Percentiles rank a stretch among this genome's conserved stretches.
These are phyloP conservation scores for Cheilosia soror DNA, from an alignment of 2,888 invertebrate species.

Conservation along the genomic window DNA sequence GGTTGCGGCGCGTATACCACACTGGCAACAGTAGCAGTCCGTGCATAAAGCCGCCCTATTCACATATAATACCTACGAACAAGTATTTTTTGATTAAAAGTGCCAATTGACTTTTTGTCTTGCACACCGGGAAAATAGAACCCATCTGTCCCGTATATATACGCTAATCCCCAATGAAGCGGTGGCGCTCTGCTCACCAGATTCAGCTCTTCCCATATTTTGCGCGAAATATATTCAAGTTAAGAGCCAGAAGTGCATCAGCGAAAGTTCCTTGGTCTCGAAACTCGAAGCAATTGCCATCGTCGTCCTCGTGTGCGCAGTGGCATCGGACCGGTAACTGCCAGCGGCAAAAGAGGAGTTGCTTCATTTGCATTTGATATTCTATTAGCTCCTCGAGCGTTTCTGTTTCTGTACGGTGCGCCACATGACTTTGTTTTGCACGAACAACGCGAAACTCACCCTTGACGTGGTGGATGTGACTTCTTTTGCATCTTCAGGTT, in stretches of 20 bases:
- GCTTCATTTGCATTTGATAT: slow-evolving; percentile 73
- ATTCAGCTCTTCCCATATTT: slow-evolving; percentile 28
- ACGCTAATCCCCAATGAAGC: slow-evolving; percentile 55
- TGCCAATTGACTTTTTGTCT: slow-evolving; percentile 62
- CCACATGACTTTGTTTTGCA: slow-evolving; percentile 65
- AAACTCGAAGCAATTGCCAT: slow-evolving; percentile 58
- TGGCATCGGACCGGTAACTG: slow-evolving; percentile 41
- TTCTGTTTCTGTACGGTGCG: slow-evolving; percentile 24
- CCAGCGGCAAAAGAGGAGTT: slow-evolving; percentile 50
- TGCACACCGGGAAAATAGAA: slow-evolving; percentile 11
- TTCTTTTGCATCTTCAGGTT: slow-evolving; percentile 62
- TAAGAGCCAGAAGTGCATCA: slow-evolving; percentile 66
- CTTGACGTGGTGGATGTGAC: slow-evolving; percentile 64
- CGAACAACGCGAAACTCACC: slow-evolving; percentile 67
- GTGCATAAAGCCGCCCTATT: neutral
- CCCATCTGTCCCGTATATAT: slow-evolving; percentile 43
- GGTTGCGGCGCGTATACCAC: slow-evolving; percentile 25
- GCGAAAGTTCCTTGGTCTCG: slow-evolving; percentile 68
- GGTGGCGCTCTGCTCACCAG: slow-evolving; percentile 24
- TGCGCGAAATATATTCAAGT: slow-evolving; percentile 33
- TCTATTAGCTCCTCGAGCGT: slow-evolving; percentile 63
- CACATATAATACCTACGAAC: slow-evolving; percentile 1
- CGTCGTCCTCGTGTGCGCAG: slow-evolving; percentile 29
- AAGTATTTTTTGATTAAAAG: slow-evolving; percentile 72
- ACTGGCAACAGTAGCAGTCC: slow-evolving; percentile 37